These are phyloP conservation scores for Leptoclinus maculatus DNA, from an alignment of 2,797 vertebrate species.

Conservation along the genomic window DNA sequence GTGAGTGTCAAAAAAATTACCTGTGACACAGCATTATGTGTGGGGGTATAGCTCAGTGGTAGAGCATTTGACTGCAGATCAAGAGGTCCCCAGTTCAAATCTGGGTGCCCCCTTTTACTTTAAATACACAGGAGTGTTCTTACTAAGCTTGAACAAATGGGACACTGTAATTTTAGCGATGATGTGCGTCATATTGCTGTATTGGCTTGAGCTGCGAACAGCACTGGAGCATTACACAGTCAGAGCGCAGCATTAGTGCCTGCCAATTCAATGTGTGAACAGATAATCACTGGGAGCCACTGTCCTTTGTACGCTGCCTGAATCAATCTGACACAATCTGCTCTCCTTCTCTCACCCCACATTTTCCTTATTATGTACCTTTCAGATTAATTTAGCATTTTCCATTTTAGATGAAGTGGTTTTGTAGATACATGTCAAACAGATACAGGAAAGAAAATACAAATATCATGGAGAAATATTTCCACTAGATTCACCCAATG, in stretches of 20 bases:
- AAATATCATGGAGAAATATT: not conserved
- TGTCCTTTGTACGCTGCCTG: slow-evolving; percentile 14
- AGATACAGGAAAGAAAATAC: not conserved
- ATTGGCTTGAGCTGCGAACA: slow-evolving; percentile 12
- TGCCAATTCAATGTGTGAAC: slow-evolving; percentile 67
- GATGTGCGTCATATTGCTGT: slow-evolving; percentile 37
- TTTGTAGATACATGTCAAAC: not conserved
- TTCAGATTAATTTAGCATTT: slow-evolving; percentile 9
- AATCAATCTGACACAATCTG: slow-evolving; percentile 34
- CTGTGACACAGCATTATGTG: not conserved
- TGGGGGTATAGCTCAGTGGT: slow-evolving; percentile 85
- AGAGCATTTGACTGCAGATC: slow-evolving; percentile 86
- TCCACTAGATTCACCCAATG: not conserved
- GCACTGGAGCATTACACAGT: slow-evolving; percentile 24
- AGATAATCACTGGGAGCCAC: slow-evolving; percentile 48
- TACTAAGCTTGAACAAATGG: no score
- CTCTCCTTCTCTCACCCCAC: slow-evolving; percentile 19
- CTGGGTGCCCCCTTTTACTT: slow-evolving; percentile 56
- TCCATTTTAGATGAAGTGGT: not conserved
- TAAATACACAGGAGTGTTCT: no score
- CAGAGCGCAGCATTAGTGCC: slow-evolving; percentile 32
- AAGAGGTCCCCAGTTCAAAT: slow-evolving; percentile 80
- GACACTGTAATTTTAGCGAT: slow-evolving; percentile 6
- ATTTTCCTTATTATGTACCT: not conserved
- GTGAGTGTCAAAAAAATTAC: accelerated